Evolutionary conservation across 1,140 invertebrate species (phyloP).

Genomic region (Drosophila hydei): DNA sequence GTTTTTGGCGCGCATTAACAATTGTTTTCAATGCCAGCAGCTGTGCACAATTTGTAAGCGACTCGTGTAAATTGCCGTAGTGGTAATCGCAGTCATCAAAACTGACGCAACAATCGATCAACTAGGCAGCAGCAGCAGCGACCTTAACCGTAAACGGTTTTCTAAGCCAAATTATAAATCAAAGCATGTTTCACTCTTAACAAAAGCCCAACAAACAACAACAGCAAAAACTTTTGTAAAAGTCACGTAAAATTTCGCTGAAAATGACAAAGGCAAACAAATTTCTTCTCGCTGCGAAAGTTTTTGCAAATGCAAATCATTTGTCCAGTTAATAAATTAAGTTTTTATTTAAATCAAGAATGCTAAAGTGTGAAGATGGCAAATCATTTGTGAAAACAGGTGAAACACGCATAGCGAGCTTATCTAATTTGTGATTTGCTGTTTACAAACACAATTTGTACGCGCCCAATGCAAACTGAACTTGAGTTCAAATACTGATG

Average conservation of each 20-base stretch:
- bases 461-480: slow-evolving; percentile 14
- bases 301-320: slow-evolving; percentile 28
- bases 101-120: slow-evolving; percentile 34
- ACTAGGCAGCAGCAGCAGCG: slow-evolving; percentile 5
- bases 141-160: slow-evolving; percentile 5
- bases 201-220: not conserved
- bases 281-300: slow-evolving; percentile 49
- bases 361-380: slow-evolving; percentile 21
- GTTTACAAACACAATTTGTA: slow-evolving; percentile 68
- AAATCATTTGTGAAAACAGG: slow-evolving; percentile 56
- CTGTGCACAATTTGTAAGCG: slow-evolving; percentile 33
- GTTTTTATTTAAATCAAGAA: slow-evolving; percentile 16
- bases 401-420: slow-evolving; percentile 10
- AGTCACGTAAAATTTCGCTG: slow-evolving; percentile 49
- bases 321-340: slow-evolving; percentile 37
- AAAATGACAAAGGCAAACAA: slow-evolving; percentile 44
- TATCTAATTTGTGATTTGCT: slow-evolving; percentile 59
- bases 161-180: slow-evolving; percentile 39
- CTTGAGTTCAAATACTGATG: slow-evolving; percentile 11
- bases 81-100: slow-evolving; percentile 31
- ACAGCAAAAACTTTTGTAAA: slow-evolving; percentile 21
- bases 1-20: slow-evolving; percentile 17
- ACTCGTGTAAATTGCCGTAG: slow-evolving; percentile 31
- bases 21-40: slow-evolving; percentile 46
- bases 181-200: slow-evolving; percentile 8